phyloP scores from a whole-genome alignment of 1,140 invertebrate species.

The Drosophila insularis region DNA sequence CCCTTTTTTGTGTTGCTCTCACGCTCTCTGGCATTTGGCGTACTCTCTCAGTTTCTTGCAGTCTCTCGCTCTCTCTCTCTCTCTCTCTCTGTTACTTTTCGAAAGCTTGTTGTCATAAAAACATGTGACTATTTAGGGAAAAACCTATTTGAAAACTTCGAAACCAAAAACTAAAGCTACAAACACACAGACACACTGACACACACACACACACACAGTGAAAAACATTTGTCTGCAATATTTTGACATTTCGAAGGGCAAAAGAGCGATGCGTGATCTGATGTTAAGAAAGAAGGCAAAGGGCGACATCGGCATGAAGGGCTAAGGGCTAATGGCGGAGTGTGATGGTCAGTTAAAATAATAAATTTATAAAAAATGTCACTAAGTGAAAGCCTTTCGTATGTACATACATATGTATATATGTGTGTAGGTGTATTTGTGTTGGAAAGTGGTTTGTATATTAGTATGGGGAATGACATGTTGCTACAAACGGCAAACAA shows the following conservation, averaged over 20 bases:
- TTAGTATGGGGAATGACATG: constrained; percentile 42
- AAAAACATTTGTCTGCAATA: constrained; percentile 64
- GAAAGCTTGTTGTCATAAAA: constrained; percentile 33
- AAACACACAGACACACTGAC: constrained; percentile 14
- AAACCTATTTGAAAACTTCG: constrained; percentile 35
- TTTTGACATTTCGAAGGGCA: constrained; percentile 79
- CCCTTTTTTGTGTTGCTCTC: not conserved
- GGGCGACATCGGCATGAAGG: not conserved
- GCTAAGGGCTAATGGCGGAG: not conserved
- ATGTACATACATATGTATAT: not conserved
- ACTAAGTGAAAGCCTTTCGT: constrained; percentile 7
- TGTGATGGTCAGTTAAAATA: constrained; percentile 47
- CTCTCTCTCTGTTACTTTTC: not conserved
- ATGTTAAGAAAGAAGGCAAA: not conserved
- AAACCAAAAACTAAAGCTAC: constrained; percentile 32
- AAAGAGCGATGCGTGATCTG: constrained; percentile 42
- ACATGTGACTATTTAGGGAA: constrained; percentile 59
- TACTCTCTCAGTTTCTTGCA: not conserved
- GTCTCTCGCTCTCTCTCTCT: not conserved
- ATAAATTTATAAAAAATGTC: constrained; percentile 55
- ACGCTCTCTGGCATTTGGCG: not conserved
- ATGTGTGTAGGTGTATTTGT: constrained; percentile 14
- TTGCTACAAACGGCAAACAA: constrained; percentile 25
- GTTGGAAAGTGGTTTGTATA: not conserved
- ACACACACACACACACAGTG: not conserved